A percentile compares a stretch with the other conserved stretches of the same genome.
phyloP scores from a whole-genome alignment of 2,888 invertebrate genomes.

The Eupithecia abbreviata region DNA sequence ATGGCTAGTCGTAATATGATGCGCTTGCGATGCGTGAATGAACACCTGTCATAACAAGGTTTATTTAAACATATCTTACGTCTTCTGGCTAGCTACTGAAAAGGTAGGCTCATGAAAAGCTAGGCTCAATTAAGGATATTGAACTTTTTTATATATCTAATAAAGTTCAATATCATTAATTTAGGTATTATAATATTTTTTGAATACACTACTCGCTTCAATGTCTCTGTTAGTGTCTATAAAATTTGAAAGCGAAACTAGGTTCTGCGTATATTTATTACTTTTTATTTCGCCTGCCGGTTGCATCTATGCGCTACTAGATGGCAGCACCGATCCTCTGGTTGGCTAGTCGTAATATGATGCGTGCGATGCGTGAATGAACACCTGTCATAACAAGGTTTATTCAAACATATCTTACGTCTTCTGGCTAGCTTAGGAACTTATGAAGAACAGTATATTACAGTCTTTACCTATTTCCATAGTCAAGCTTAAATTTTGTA shows the following conservation, averaged over 20 bases:
- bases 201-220: no score
- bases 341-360: background rate
- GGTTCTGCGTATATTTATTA: no score
- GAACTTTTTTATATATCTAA: no score
- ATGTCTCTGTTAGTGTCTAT: no score
- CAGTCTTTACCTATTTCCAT: background rate
- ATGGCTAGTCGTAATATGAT: background rate
- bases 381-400: conserved; percentile 4
- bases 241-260: no score
- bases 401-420: background rate
- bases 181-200: no score
- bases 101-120: no score
- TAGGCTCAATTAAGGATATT: no score
- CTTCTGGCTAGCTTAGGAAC: background rate
- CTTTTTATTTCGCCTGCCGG: no score
- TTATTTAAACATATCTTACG: background rate
- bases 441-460: background rate
- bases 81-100: background rate
- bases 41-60: conserved; percentile 3
- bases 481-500: no score
- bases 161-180: no score
- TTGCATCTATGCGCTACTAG: no score
- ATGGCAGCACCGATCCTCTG: background rate
- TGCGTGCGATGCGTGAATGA: background rate
- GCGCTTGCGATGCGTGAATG: background rate